Evolutionary conservation across 2,113 vertebrate genomes (phyloP), one percentile per base, ranked within the genome.

Genomic region (Grus americana): DNA sequence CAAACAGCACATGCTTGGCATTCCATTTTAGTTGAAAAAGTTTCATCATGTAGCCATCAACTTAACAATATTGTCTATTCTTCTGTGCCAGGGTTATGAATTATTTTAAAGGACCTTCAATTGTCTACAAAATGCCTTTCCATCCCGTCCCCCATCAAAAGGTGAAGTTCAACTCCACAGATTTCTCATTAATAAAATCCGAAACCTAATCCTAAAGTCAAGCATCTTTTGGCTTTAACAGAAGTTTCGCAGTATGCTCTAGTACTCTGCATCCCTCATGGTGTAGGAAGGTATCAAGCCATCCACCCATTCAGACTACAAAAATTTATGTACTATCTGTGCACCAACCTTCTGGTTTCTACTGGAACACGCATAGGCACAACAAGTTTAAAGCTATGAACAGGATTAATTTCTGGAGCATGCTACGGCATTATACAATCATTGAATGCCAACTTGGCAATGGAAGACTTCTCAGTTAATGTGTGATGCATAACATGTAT

Each of bases 241-340:
- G 30, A 36, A 63, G 10, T 50, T 70, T 66, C 55, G 29, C 16
- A 81, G 12, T 55, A 84, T 29, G 22, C 32, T 10, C 50, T 46
- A 58, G 30, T n/a, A 42, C 6, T 74, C 10, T 49, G 21, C 24
- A 58, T 23, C 32, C 13, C 9, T 49, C n/a, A 24, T 0, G 0
- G 47, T 15, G 22, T 84, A 58, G 42, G 36, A 42, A 82, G 38
- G 22, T 36, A 79, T 49, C 34, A 88, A 94, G 40, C 30, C 36
- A 59, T 47, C 61, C n/a, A 2, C 5, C 34, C 32, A 30, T 10
- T 85, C 58, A 47, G 23, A 40, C 6, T 32, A 79, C 79, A 88
- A 73, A 72, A 76, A 79, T 20, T 2, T n/a, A 38, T 10, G 19
- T 29, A 50, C 42, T 38, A 22, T 16, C 49, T 30, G 36, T 36